Evolutionary conservation across 2,888 invertebrate genomes (phyloP), one percentile per base, ranked within the genome.

Genomic region (Amblyteles armatorius): DNA sequence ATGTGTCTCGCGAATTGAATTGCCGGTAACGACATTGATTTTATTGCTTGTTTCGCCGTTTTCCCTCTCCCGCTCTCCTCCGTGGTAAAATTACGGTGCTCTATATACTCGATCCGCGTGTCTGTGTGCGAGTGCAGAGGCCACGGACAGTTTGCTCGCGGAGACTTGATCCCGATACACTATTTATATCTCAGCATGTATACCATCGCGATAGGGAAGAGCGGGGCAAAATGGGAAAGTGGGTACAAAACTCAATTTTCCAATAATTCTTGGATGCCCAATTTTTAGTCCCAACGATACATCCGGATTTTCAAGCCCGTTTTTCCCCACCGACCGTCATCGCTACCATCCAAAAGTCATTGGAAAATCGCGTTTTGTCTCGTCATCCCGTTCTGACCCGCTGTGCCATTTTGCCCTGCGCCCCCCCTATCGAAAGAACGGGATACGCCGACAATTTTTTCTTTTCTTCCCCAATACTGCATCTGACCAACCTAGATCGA

Each of bases 1-100:
- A 93, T 93, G 94, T 93, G 93, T 93, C 93, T 93, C 93, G 92
- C 91, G 94, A 93, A 94, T 94, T 94, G 94, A 94, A 94, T 94
- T 91, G 93, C 93, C 93, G 92, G 93, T 93, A 94, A 94, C 93
- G 94, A 93, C 93, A 93, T 93, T 93, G 93, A 94, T 93, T 94
- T 93, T 94, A 94, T 93, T 93, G 93, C 93, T 93, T 93, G 93
- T 93, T 93, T 93, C 92, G 82, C 67, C 76, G 63, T 82, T 85
- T 71, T 79, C 36, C 33, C 74, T 40, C 57, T 5, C 60, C 11
- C 22, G 0, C 60, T 3, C 60, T n/a, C 1, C 50, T 36, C 36
- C 5, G 1, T 50, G 60, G 26, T 60, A 63, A 82, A 82, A 82
- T 68, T 48, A 69, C 48, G 68, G 67, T 74, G 65, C 44, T 72